Conservation (phyloP, 2,888 invertebrate genomes). For the Mimachlamys varia region DNA sequence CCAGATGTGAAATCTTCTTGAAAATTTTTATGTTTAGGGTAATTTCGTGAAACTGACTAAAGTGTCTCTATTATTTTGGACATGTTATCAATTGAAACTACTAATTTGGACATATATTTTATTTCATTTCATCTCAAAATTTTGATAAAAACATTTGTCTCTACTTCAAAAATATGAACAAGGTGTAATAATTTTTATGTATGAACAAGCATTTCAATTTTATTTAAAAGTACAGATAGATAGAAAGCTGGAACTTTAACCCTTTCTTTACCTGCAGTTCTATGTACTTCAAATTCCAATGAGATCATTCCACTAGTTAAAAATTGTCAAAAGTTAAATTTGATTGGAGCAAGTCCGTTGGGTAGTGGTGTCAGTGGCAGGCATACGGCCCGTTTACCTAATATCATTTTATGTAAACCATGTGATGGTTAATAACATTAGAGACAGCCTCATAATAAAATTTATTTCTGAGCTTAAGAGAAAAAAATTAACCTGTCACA, state of each 20-base stretch:
- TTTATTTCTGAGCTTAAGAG: background rate
- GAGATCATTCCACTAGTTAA: background rate
- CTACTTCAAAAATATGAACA: too few species aligned
- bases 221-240: background rate
- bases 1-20: too few species aligned
- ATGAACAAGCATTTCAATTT: background rate
- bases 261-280: background rate
- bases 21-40: too few species aligned
- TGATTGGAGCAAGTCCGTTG: background rate
- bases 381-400: background rate
- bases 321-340: conserved; percentile 2
- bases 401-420: conserved; percentile 33
- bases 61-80: too few species aligned
- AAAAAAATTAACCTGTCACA: background rate
- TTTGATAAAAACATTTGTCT: too few species aligned
- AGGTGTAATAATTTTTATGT: too few species aligned
- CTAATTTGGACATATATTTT: too few species aligned
- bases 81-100: too few species aligned
- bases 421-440: conserved; percentile 17
- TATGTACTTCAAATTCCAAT: background rate
- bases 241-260: background rate
- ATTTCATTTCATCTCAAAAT: too few species aligned
- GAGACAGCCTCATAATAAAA: background rate
- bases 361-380: background rate
- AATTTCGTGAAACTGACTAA: too few species aligned